Base-by-base conservation (phyloP, 2,888 invertebrate genomes). In the Volucella zonaria region DNA sequence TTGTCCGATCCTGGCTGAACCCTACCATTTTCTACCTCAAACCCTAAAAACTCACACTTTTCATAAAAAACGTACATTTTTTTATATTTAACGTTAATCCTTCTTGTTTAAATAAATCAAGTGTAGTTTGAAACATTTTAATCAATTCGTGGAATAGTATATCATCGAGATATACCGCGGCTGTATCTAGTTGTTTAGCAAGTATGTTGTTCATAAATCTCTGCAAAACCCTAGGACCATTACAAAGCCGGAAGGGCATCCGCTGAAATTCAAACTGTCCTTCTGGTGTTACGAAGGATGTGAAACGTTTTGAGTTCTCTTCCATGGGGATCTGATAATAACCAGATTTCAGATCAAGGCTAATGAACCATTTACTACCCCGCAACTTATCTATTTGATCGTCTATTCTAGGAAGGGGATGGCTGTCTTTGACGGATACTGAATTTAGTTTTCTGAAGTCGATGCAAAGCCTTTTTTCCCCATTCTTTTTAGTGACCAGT, bases 191-290 rank as follows among this genome's bases (percentile, higher is more conserved):
- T 45, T 31, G 59, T 12, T 10, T 58, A 11, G 54, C 47, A 3
- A 64, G 49, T 9, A 79, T 14, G 10, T 38, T 59, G 31, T 71
- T 73, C n/a, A 90, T 88, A 40, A 88, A 68, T 15, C 88, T 45
- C 70, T 89, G 89, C 80, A 90, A 90, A n/a, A 87, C 86, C 3
- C 86, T 79, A 8, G 89, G 89, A 1, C 89, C 89, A 67, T 90
- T 90, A 1, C 82, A 47, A 2, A 90, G 80, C 1, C 90, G 90
- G 71, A 90, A 92, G 0, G 89, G 89, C 88, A 90, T 88, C 1
- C 86, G 23, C 0, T 79, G 45, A 59, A 87, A 90, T 77, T 90
- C 88, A 51, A 86, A 90, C 1, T 89, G 85, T 1, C 89, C 89
- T 23, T 23, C 18, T 2, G 18, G 18, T 14, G 15, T 66, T 10